Conservation (phyloP, 2,888 invertebrate species). For the Mystacides longicornis region DNA sequence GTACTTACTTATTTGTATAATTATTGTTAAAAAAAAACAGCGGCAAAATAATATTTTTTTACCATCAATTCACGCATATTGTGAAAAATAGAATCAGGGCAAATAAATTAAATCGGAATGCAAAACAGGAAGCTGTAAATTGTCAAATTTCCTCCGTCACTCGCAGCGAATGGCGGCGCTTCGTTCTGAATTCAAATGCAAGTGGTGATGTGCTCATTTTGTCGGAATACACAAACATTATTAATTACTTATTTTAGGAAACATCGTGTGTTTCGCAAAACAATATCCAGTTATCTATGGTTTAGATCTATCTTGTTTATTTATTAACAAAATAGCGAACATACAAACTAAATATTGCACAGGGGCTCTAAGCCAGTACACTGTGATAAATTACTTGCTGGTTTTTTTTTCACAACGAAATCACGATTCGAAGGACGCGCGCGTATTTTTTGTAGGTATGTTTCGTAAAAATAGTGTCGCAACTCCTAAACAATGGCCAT, state of each 20-base stretch:
- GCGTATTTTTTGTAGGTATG: not conserved
- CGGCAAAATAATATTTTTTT: no score
- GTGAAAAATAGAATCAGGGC: no score
- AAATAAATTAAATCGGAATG: no score
- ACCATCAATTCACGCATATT: no score
- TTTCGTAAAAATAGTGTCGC: not conserved
- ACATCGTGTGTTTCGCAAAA: not conserved
- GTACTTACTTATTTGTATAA: no score
- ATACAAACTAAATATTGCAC: no score
- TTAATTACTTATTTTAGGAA: not conserved
- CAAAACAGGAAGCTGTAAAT: not conserved
- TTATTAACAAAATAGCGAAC: not conserved
- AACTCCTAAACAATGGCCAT: not conserved
- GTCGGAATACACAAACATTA: not conserved
- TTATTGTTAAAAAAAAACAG: no score
- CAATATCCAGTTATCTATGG: not conserved
- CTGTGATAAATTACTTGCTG: not conserved
- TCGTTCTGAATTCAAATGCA: no score
- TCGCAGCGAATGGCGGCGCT: not conserved
- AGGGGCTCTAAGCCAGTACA: no score
- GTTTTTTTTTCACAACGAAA: not conserved
- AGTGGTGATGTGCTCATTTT: no score
- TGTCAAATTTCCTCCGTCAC: not conserved
- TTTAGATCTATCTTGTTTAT: not conserved
- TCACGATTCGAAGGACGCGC: not conserved